A percentile compares a stretch with the other conserved stretches of the same genome.
Evolutionary conservation across 2,888 invertebrate species (phyloP).

Genomic region (Kryphioiulus occultus): DNA sequence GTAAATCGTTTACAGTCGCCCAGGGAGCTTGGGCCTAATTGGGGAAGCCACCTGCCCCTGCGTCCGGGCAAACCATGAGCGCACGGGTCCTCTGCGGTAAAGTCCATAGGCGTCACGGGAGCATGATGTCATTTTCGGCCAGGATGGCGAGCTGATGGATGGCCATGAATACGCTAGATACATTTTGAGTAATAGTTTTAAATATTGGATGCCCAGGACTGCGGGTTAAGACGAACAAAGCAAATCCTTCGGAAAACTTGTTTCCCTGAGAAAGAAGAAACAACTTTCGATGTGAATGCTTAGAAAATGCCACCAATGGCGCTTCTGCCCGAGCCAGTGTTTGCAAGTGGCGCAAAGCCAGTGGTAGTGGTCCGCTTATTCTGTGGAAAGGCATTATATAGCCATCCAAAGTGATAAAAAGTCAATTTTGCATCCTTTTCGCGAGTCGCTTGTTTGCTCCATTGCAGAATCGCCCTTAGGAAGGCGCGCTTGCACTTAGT

Average conservation of each 20-base stretch:
- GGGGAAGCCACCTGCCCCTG: background rate
- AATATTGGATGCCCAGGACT: too few species aligned
- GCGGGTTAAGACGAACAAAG: too few species aligned
- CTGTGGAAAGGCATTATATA: background rate
- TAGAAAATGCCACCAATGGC: too few species aligned
- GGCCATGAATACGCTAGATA: too few species aligned
- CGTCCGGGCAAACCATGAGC: background rate
- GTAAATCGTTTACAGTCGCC: conserved; percentile 8
- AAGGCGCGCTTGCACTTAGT: background rate
- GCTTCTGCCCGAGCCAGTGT: too few species aligned
- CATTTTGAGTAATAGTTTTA: too few species aligned
- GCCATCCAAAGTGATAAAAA: conserved; percentile 23
- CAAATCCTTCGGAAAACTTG: too few species aligned
- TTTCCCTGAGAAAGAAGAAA: too few species aligned
- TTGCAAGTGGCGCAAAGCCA: background rate
- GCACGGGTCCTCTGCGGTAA: background rate
- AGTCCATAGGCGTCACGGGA: background rate
- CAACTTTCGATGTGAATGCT: too few species aligned
- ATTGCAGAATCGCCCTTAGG: background rate
- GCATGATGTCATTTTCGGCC: background rate
- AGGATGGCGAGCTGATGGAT: background rate
- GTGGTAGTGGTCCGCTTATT: background rate
- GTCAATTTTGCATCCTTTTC: conserved; percentile 15
- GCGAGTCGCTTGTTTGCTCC: background rate
- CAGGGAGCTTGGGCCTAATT: background rate